phyloP scores from a whole-genome alignment of 2,888 invertebrate genomes.

The Agriopis leucophaearia region DNA sequence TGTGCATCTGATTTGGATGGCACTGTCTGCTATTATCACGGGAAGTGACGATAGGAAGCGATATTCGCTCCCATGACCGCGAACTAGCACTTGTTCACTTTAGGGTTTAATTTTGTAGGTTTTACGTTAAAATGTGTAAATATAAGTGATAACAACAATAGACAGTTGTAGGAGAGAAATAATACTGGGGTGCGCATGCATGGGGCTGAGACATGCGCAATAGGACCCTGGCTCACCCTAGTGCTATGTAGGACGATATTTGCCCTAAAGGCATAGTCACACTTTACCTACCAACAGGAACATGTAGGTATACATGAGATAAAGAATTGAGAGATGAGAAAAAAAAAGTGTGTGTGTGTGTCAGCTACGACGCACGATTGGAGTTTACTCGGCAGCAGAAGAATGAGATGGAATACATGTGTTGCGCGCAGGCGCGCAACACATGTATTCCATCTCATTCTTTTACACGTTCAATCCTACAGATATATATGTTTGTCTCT shows the following conservation, averaged over 20 bases:
- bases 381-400: too few relatives aligned
- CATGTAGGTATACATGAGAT: too few relatives aligned
- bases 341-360: too few relatives aligned
- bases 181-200: slow-evolving; percentile 38
- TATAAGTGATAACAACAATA: slow-evolving; percentile 45
- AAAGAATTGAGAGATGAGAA: too few relatives aligned
- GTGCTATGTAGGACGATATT: not conserved
- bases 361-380: too few relatives aligned
- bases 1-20: slow-evolving; percentile 27
- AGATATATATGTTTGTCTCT: too few relatives aligned
- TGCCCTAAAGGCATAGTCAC: not conserved
- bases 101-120: not conserved
- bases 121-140: slow-evolving; percentile 21
- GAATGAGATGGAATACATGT: too few relatives aligned
- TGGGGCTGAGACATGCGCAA: slow-evolving; percentile 40
- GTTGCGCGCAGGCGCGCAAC: too few relatives aligned
- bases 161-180: slow-evolving; percentile 27
- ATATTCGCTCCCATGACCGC: not conserved
- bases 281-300: too few relatives aligned
- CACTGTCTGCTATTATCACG: slow-evolving; percentile 23
- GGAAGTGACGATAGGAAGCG: slow-evolving; percentile 17
- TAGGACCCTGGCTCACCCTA: slow-evolving; percentile 9
- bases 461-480: too few relatives aligned
- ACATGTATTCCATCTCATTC: too few relatives aligned
- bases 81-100: not conserved